Conservation (phyloP, 2,113 vertebrate genomes). For the Lophura nycthemera region DNA sequence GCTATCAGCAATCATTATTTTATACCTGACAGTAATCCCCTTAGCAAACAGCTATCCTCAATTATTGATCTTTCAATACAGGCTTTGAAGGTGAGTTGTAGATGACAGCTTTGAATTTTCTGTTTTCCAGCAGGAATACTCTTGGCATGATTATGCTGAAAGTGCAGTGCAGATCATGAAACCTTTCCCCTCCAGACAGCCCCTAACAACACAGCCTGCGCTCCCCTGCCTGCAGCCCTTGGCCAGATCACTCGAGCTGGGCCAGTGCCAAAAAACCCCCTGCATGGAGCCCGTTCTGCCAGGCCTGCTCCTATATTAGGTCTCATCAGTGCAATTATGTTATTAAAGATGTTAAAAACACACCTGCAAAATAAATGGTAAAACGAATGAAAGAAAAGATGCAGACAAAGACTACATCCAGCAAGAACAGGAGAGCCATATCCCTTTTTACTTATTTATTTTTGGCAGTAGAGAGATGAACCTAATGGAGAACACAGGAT, state of each 20-base stretch:
- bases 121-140: neutral
- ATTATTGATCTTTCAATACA: neutral
- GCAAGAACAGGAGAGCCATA: neutral
- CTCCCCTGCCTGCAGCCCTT: neutral
- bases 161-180: neutral
- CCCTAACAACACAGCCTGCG: neutral
- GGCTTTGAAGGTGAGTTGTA: neutral
- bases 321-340: neutral
- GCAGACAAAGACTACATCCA: neutral
- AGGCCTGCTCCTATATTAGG: neutral
- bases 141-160: neutral
- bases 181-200: neutral
- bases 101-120: neutral
- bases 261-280: neutral
- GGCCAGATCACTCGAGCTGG: neutral
- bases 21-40: neutral
- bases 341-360: neutral
- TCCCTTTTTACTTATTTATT: neutral
- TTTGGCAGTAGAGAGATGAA: neutral
- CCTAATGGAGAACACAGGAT: slow-evolving; percentile 1
- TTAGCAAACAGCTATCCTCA: neutral
- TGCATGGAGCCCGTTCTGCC: neutral
- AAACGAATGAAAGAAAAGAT: neutral
- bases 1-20: neutral
- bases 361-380: neutral